phyloP scores from a whole-genome alignment of 2,797 vertebrate species.

The Paedocypris micromegethes region DNA sequence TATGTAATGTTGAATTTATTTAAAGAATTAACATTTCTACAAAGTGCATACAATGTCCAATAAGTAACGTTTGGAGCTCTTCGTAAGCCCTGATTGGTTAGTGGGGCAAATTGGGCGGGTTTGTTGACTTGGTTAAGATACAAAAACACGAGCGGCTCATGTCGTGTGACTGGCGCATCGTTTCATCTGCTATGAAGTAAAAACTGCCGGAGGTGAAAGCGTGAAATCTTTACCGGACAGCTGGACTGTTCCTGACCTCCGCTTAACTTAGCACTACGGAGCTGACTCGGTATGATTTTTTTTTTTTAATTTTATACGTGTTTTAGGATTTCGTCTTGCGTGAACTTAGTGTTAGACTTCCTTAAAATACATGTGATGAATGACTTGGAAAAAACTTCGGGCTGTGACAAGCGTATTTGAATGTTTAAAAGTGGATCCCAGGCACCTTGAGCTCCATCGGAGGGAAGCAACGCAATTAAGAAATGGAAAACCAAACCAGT shows the following conservation, averaged over 20 bases:
- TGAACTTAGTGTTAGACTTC: not conserved
- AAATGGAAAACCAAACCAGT: slow-evolving; percentile 53
- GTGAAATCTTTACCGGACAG: slow-evolving; percentile 1
- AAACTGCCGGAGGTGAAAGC: not conserved
- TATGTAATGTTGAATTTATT: no score
- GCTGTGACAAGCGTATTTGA: no score
- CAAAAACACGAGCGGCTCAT: slow-evolving; percentile 48
- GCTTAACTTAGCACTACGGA: slow-evolving; percentile 7
- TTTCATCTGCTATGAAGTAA: slow-evolving; percentile 10
- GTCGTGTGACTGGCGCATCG: slow-evolving; percentile 6
- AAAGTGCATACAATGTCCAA: no score
- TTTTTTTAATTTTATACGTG: not conserved
- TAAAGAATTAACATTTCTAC: no score
- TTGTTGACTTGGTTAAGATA: not conserved
- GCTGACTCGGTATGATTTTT: slow-evolving; percentile 1
- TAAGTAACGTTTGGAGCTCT: no score
- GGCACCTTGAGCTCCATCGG: not conserved
- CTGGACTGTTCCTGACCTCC: slow-evolving; percentile 12
- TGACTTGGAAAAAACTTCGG: no score
- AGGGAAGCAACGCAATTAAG: slow-evolving; percentile 2
- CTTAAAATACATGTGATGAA: not conserved
- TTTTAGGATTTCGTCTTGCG: not conserved
- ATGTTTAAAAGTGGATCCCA: not conserved
- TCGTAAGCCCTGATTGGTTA: slow-evolving; percentile 10
- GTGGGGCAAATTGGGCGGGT: not conserved